phyloP scores from a whole-genome alignment of 1,140 invertebrate species.

The Teleogryllus occipitalis region DNA sequence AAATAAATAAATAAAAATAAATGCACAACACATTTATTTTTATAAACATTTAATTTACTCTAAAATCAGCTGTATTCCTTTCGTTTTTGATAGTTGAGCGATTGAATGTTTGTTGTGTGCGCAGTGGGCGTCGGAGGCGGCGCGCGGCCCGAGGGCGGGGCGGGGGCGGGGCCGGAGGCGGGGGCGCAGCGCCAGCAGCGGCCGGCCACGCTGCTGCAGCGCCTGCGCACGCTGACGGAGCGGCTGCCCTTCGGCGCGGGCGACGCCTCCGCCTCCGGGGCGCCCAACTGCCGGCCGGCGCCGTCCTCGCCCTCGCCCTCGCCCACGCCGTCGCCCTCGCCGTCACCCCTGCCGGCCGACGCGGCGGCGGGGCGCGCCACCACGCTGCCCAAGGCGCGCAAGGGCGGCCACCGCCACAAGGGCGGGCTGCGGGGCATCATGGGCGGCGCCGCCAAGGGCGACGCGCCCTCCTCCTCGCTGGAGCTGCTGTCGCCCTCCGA shows the following conservation, averaged over 20 bases:
- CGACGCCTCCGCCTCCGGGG: neutral
- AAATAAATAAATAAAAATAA: neutral
- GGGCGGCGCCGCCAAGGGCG: neutral
- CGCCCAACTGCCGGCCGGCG: neutral
- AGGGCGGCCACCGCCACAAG: neutral
- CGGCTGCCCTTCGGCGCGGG: neutral
- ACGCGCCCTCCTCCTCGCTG: constrained; percentile 8
- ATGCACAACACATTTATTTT: neutral
- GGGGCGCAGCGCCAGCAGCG: neutral
- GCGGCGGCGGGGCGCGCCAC: neutral
- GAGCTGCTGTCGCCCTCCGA: constrained; percentile 12
- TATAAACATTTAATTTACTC: neutral
- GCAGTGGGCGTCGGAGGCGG: neutral
- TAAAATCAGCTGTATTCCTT: too few relatives aligned
- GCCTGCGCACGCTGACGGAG: neutral
- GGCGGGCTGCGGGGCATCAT: neutral
- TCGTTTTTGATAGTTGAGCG: too few relatives aligned
- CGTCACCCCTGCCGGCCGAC: neutral
- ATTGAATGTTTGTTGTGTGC: neutral
- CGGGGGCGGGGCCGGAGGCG: neutral
- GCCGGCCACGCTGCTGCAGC: neutral
- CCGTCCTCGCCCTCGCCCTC: neutral
- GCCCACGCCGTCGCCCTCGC: neutral
- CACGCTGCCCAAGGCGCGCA: constrained; percentile 13
- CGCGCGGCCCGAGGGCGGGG: neutral